Conservation (phyloP, 1,140 invertebrate species). For the Schlechtendalia chinensis region DNA sequence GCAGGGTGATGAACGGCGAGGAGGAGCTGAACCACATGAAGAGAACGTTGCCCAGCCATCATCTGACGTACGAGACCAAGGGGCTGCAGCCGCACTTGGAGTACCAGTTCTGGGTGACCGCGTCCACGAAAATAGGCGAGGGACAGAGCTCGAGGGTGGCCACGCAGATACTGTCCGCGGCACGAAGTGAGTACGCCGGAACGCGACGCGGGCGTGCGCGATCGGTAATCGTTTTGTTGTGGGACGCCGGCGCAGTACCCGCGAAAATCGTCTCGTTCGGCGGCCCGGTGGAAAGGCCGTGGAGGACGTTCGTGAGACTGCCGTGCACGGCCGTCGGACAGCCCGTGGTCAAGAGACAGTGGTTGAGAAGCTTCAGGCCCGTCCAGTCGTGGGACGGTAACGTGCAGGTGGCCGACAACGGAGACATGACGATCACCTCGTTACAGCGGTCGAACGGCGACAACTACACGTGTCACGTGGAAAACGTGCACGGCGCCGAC, state of each 20-base stretch:
- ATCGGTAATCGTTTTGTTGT: background rate
- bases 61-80: conserved; percentile 66
- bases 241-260: conserved; percentile 58
- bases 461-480: conserved; percentile 57
- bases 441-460: conserved; percentile 59
- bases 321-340: conserved; percentile 68
- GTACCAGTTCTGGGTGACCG: conserved; percentile 81
- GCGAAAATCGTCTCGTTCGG: conserved; percentile 71
- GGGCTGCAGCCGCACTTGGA: conserved; percentile 72
- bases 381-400: conserved; percentile 56
- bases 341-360: conserved; percentile 62
- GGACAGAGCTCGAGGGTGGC: conserved; percentile 70
- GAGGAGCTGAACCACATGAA: conserved; percentile 70
- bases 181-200: conserved; percentile 9
- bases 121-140: conserved; percentile 72
- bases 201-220: too few species aligned
- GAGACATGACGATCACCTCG: conserved; percentile 66
- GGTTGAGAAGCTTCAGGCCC: conserved; percentile 60
- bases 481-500: conserved; percentile 58
- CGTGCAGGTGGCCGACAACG: conserved; percentile 63
- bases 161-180: conserved; percentile 61
- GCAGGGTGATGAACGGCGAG: conserved; percentile 65
- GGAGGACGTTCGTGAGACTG: conserved; percentile 65
- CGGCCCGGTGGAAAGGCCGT: conserved; percentile 64
- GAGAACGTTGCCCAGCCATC: conserved; percentile 63